Percentiles rank a stretch among this genome's conserved stretches.
Evolutionary conservation across 2,888 invertebrate genomes (phyloP).

Genomic region (Acrobasis suavella): DNA sequence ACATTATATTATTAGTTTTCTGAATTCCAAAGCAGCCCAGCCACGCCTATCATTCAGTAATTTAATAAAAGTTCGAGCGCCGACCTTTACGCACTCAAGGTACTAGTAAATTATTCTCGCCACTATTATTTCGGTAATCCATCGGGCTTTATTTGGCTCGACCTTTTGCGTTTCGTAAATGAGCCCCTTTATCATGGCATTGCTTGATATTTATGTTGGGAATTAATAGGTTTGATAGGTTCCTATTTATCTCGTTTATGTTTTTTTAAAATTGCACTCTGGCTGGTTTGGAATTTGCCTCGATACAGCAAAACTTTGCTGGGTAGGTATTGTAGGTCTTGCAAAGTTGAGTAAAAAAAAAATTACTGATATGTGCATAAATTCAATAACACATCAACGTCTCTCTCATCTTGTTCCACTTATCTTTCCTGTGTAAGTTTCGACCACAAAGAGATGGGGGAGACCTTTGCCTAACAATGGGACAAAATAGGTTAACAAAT

Average conservation of each 20-base stretch:
- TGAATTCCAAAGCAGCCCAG: not conserved
- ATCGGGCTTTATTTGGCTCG: conserved; percentile 54
- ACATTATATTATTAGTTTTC: not conserved
- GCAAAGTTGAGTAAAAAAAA: too few relatives aligned
- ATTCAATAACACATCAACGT: too few relatives aligned
- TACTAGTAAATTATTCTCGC: conserved; percentile 38
- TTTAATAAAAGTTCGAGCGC: conserved; percentile 35
- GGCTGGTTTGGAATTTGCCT: too few relatives aligned
- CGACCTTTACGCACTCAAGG: conserved; percentile 53
- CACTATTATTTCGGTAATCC: conserved; percentile 54
- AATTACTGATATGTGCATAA: too few relatives aligned
- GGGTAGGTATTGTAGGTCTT: too few relatives aligned
- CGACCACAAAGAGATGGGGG: too few relatives aligned
- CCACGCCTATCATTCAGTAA: conserved; percentile 21
- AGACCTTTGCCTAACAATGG: too few relatives aligned
- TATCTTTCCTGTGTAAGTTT: too few relatives aligned
- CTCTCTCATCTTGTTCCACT: too few relatives aligned
- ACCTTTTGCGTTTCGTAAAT: conserved; percentile 60
- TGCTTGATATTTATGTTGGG: conserved; percentile 30
- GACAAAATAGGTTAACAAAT: too few relatives aligned
- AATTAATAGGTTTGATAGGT: conserved; percentile 4
- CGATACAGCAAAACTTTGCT: too few relatives aligned
- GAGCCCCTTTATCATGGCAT: conserved; percentile 35
- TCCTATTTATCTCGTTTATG: not conserved
- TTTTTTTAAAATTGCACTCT: too few relatives aligned